These are phyloP conservation scores for Mallateleia sp. DNA, from an alignment of 2,888 invertebrate genomes.

Conservation along the genomic window DNA sequence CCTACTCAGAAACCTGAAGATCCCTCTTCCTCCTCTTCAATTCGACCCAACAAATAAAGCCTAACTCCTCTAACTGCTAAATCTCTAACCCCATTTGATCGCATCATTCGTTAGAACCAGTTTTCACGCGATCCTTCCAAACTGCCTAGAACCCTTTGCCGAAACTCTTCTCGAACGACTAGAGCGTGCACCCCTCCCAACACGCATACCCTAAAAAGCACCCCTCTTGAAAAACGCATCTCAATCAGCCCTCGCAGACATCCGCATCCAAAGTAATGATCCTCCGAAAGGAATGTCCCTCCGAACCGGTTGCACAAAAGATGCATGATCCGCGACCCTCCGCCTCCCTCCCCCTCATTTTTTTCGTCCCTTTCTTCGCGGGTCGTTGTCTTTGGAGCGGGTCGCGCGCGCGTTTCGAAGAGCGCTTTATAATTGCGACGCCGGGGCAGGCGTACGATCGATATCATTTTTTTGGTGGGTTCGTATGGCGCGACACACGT, in stretches of 20 bases:
- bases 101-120: no score
- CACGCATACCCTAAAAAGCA: background rate
- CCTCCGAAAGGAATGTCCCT: constrained; percentile 61
- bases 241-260: constrained; percentile 51
- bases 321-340: constrained; percentile 51
- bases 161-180: constrained; percentile 8
- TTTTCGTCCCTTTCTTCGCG: constrained; percentile 61
- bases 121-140: no score
- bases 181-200: constrained; percentile 13
- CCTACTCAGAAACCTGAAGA: no score
- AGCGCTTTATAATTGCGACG: constrained; percentile 88
- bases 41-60: no score
- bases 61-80: no score
- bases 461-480: constrained; percentile 85
- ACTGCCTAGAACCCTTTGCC: background rate
- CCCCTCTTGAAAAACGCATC: no score
- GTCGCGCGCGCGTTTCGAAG: constrained; percentile 83
- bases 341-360: background rate
- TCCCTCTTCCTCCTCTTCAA: no score
- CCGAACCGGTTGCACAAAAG: constrained; percentile 56
- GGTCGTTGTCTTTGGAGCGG: constrained; percentile 79
- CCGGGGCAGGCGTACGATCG: constrained; percentile 82
- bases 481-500: constrained; percentile 82
- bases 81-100: no score
- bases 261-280: constrained; percentile 62